Base-by-base conservation (phyloP, 2,113 vertebrate species). In the Pelecanus crispus region DNA sequence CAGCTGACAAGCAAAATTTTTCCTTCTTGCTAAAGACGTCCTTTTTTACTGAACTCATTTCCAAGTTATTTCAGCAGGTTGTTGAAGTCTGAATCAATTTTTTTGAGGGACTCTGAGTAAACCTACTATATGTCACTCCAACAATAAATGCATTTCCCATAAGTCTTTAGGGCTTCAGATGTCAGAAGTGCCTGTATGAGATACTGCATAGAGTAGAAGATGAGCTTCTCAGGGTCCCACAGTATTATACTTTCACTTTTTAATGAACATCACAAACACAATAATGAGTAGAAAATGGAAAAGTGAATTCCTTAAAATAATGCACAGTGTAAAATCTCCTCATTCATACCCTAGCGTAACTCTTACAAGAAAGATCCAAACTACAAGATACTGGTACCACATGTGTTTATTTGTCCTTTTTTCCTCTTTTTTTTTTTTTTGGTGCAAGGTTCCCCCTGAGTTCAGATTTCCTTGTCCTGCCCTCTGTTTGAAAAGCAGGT, bases 401-500 rank as follows among this genome's bases (percentile, higher is more conserved):
- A 29, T 14, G 7, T 40, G 28, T 59, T 73, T 59, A 31, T 26
- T 56, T 70, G 22, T 19, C 31, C 18, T 29, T 72, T 50, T 7
- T 34, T 40, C 17, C 21, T 18, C 11, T n/a, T 42, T 40, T 14
- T 19, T 19, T 13, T n/a, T 38, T 56, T 50, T 22, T 34, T 26
- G 22, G 32, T 26, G 24, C 42, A 55, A 42, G 4, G 40, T 58
- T 85, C 34, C 73, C 66, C 63, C 6, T 9, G 26, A 81, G 52
- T 65, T 70, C 47, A 81, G 61, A 85, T 88, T 71, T 91, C 74
- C 85, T 53, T 56, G 59, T 94, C 71, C 86, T 95, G 87, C 85
- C 91, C 80, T 81, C 70, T 52, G 25, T 96, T 97, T 79, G 79
- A 96, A 97, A 96, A 96, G 86, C 93, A 90, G 81, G 86, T 91